Percentiles rank a stretch among this genome's conserved stretches.
Evolutionary conservation across 2,113 vertebrate species (phyloP).

Genomic region (Anoplopoma fimbria): DNA sequence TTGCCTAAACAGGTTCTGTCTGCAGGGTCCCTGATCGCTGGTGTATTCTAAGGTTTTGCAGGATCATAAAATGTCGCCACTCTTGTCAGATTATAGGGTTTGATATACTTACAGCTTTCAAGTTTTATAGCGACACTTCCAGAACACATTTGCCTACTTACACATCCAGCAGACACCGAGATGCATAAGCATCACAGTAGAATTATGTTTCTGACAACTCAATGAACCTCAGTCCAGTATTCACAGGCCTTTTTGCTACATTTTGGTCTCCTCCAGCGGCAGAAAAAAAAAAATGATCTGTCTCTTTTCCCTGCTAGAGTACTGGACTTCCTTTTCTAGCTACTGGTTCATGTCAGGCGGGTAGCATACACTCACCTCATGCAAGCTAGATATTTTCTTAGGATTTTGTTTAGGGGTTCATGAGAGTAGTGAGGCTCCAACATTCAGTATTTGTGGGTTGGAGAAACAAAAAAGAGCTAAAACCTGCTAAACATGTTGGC

Average conservation of each 20-base stretch:
- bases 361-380: not conserved
- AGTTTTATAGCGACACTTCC: not conserved
- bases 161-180: not conserved
- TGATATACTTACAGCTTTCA: not conserved
- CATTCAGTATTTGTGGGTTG: not conserved
- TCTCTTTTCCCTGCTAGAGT: not conserved
- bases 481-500: not conserved
- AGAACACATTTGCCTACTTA: not conserved
- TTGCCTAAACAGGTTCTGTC: not conserved
- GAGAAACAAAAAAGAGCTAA: slow-evolving; percentile 1
- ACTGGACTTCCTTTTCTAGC: not conserved
- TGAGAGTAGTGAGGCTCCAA: not conserved
- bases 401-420: not conserved
- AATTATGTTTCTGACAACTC: not conserved
- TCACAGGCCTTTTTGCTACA: not conserved
- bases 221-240: not conserved
- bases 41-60: not conserved
- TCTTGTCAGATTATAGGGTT: no score
- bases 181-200: not conserved
- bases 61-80: not conserved
- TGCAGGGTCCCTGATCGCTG: not conserved
- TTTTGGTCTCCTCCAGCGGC: slow-evolving; percentile 6
- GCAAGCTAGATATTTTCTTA: not conserved
- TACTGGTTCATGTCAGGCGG: not conserved
- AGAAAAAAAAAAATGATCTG: not conserved